phyloP scores from a whole-genome alignment of 2,797 vertebrate genomes.

The Periparus ater region DNA sequence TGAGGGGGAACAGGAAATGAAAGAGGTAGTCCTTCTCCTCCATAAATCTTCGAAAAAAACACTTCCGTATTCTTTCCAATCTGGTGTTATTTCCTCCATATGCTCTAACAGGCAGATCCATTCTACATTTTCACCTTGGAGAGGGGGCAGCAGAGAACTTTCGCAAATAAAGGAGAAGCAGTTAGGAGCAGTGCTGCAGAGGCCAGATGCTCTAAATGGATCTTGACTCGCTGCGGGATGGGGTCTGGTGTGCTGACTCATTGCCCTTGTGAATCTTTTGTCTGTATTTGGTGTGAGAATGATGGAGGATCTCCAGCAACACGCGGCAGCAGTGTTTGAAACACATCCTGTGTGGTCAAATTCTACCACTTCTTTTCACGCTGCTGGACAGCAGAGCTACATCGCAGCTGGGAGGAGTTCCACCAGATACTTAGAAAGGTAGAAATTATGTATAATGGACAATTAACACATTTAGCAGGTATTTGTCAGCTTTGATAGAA shows the following conservation, averaged over 20 bases:
- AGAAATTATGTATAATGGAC: neutral
- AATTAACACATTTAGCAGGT: neutral
- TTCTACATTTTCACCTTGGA: neutral
- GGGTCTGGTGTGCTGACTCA: neutral
- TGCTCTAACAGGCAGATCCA: neutral
- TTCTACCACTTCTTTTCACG: neutral
- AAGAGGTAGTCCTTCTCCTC: neutral
- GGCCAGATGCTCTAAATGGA: neutral
- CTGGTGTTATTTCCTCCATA: neutral
- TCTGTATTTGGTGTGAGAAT: constrained; percentile 12
- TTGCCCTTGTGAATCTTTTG: neutral
- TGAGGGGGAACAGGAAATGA: neutral
- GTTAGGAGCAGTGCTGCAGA: neutral
- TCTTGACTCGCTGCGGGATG: neutral
- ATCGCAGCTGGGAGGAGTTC: constrained; percentile 70
- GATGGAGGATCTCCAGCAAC: constrained; percentile 72
- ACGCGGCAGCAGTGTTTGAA: neutral
- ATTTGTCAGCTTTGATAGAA: neutral
- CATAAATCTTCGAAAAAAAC: neutral
- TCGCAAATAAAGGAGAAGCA: neutral
- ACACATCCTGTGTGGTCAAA: neutral
- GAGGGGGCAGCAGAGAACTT: neutral
- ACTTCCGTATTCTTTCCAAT: neutral
- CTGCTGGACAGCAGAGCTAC: neutral
- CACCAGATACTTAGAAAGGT: constrained; percentile 66